These are phyloP conservation scores for Choristoneura fumiferana DNA, from an alignment of 1,140 invertebrate species.

Conservation along the genomic window DNA sequence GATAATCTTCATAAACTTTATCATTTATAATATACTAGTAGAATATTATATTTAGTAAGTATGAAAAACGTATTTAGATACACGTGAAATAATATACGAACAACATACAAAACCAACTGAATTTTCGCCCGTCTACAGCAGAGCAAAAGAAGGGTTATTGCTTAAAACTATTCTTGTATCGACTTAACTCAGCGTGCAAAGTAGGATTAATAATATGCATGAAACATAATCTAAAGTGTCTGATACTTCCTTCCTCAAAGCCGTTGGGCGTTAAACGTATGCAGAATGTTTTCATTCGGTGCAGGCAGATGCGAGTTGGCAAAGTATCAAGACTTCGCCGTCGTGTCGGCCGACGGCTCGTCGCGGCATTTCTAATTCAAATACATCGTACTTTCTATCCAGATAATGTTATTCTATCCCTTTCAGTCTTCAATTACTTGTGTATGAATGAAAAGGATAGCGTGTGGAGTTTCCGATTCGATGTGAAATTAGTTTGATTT, in stretches of 20 bases:
- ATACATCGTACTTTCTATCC: not conserved
- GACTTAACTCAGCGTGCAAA: too few relatives aligned
- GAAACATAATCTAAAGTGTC: constrained; percentile 10
- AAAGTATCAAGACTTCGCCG: constrained; percentile 11
- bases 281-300: constrained; percentile 19
- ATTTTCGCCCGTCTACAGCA: too few relatives aligned
- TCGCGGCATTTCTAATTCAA: not conserved
- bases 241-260: constrained; percentile 12
- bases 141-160: too few relatives aligned
- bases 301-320: constrained; percentile 12
- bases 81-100: too few relatives aligned
- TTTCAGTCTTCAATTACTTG: too few relatives aligned
- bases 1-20: too few relatives aligned
- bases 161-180: too few relatives aligned
- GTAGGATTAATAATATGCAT: not conserved
- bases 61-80: too few relatives aligned
- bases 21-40: too few relatives aligned
- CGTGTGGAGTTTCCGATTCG: not conserved
- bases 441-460: constrained; percentile 2
- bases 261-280: constrained; percentile 15
- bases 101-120: too few relatives aligned
- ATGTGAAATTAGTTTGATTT: not conserved
- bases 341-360: not conserved
- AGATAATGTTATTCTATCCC: too few relatives aligned
- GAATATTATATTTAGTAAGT: too few relatives aligned